Conservation (phyloP, 2,888 invertebrate genomes). For the Hyles lineata region DNA sequence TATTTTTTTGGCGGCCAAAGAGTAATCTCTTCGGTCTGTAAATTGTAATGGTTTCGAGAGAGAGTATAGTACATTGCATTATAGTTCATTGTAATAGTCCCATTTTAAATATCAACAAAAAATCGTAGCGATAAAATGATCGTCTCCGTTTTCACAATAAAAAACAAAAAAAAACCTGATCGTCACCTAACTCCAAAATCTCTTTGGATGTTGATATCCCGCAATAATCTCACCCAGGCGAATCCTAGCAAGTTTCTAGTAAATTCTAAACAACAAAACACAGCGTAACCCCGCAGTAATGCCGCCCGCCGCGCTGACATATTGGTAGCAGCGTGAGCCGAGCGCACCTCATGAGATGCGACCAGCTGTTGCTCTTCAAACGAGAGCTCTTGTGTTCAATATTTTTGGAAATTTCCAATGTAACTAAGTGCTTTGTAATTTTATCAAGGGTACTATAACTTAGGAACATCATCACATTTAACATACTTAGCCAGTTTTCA, state of each 20-base stretch:
- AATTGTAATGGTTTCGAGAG: no score
- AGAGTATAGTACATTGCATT: no score
- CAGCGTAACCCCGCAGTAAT: slow-evolving; percentile 7
- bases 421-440: slow-evolving; percentile 2
- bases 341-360: slow-evolving; percentile 36
- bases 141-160: no score
- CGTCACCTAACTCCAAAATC: no score
- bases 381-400: slow-evolving; percentile 16
- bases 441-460: background rate
- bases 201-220: no score
- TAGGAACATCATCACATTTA: no score
- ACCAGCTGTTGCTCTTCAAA: slow-evolving; percentile 42
- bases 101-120: no score
- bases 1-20: no score
- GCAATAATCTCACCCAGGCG: background rate
- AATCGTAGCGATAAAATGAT: no score
- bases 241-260: background rate
- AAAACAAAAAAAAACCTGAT: no score
- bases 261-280: background rate
- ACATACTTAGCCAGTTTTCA: no score
- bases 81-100: no score
- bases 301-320: slow-evolving; percentile 55
- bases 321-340: slow-evolving; percentile 51
- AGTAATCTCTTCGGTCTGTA: background rate
- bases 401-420: slow-evolving; percentile 4